These are phyloP conservation scores for Yponomeuta sedellus DNA, from an alignment of 2,888 invertebrate genomes.

Conservation along the genomic window DNA sequence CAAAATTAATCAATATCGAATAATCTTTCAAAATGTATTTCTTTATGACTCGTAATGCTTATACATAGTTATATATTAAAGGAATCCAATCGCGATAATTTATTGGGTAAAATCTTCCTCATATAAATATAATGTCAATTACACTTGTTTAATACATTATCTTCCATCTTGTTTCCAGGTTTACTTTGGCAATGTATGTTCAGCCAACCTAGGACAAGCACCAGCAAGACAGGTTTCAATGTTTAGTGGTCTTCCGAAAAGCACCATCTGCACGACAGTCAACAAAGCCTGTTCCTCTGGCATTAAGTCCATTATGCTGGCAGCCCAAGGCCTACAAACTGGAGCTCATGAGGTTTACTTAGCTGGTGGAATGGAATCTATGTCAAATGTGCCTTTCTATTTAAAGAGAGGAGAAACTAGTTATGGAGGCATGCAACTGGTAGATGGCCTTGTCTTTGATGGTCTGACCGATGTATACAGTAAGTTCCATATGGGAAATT, in stretches of 20 bases:
- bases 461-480: slow-evolving; percentile 97
- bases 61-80: too few species aligned
- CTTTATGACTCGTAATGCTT: too few species aligned
- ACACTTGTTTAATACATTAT: too few species aligned
- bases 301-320: slow-evolving; percentile 97
- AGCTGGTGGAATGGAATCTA: slow-evolving; percentile 99
- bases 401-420: slow-evolving; percentile 91
- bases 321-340: slow-evolving; percentile 92
- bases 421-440: slow-evolving; percentile 91
- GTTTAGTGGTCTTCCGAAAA: slow-evolving; percentile 93
- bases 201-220: slow-evolving; percentile 92
- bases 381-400: slow-evolving; percentile 99
- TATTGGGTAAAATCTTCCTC: too few species aligned
- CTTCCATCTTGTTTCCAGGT: slow-evolving; percentile 47
- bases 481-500: slow-evolving; percentile 98
- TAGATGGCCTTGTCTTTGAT: slow-evolving; percentile 98
- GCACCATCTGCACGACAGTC: slow-evolving; percentile 93
- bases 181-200: slow-evolving; percentile 88
- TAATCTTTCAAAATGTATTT: too few species aligned
- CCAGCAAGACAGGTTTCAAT: slow-evolving; percentile 97
- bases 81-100: too few species aligned
- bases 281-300: slow-evolving; percentile 99
- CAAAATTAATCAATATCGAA: too few species aligned
- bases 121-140: too few species aligned
- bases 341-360: slow-evolving; percentile 93